Conservation (phyloP, 2,113 vertebrate genomes). For the Empidonax traillii region DNA sequence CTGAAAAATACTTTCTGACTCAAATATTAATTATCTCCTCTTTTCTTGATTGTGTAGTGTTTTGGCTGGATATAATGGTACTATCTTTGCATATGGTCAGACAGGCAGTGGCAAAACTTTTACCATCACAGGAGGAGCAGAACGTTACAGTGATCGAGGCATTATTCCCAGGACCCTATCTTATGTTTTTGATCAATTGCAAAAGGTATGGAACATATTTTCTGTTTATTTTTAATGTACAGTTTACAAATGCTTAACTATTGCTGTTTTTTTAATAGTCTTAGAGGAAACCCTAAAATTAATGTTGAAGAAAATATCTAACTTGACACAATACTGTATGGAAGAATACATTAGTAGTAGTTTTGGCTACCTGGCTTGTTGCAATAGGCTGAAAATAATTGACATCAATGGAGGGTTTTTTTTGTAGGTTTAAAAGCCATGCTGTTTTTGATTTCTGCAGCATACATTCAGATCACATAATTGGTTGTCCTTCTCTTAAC, state of each 20-base stretch:
- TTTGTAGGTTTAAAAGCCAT: not conserved
- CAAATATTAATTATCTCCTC: not conserved
- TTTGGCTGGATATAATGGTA: conserved; percentile 92
- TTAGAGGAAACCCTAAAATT: not conserved
- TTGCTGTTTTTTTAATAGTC: not conserved
- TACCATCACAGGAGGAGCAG: conserved; percentile 93
- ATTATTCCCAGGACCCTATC: conserved; percentile 93
- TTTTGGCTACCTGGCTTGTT: not conserved
- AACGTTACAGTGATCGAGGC: conserved; percentile 87
- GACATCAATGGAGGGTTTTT: rapidly evolving
- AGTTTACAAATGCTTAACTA: not conserved
- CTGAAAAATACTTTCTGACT: not conserved
- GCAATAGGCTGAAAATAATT: not conserved
- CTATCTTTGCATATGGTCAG: conserved; percentile 96
- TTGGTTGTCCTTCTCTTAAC: not conserved
- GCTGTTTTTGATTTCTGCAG: not conserved
- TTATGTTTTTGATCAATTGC: conserved; percentile 85
- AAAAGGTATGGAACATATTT: conserved; percentile 71
- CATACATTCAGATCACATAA: not conserved
- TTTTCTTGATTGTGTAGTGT: conserved; percentile 70
- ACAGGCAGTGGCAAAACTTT: conserved; percentile 98
- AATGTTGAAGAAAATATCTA: not conserved
- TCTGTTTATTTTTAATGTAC: not conserved
- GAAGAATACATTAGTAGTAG: not conserved
- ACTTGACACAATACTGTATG: not conserved